These are phyloP conservation scores for Brachionus sp. DNA, from an alignment of 1,140 invertebrate genomes.

Conservation along the genomic window DNA sequence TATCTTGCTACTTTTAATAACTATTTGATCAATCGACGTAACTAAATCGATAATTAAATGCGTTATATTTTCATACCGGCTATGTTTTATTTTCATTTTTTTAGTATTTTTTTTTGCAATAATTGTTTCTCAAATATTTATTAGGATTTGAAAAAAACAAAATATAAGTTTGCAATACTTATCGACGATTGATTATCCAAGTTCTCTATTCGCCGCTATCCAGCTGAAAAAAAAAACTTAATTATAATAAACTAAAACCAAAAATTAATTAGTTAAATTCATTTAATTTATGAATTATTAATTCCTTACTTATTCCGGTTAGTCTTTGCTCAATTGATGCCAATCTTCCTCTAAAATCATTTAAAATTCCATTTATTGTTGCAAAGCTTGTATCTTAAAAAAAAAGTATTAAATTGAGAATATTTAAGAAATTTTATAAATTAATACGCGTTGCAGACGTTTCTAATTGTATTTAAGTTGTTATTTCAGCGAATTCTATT, in stretches of 20 bases:
- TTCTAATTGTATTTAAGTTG: no score
- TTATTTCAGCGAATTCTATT: no score
- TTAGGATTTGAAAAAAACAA: not conserved
- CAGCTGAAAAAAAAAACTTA: not conserved
- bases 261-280: not conserved
- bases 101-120: not conserved
- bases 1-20: no score
- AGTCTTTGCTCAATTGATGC: not conserved
- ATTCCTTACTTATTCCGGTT: not conserved
- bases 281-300: no score
- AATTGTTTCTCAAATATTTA: not conserved
- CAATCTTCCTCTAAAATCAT: not conserved
- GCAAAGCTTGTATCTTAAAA: not conserved
- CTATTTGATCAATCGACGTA: no score
- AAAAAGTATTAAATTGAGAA: no score
- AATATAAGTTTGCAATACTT: not conserved
- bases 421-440: no score
- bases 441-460: no score
- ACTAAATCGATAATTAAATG: no score
- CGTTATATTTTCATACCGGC: no score
- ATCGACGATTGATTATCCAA: not conserved
- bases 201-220: not conserved
- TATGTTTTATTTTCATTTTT: no score
- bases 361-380: not conserved
- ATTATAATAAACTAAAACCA: not conserved